Base-by-base conservation (phyloP, 2,888 invertebrate species). In the Tenthredo mesomela region DNA sequence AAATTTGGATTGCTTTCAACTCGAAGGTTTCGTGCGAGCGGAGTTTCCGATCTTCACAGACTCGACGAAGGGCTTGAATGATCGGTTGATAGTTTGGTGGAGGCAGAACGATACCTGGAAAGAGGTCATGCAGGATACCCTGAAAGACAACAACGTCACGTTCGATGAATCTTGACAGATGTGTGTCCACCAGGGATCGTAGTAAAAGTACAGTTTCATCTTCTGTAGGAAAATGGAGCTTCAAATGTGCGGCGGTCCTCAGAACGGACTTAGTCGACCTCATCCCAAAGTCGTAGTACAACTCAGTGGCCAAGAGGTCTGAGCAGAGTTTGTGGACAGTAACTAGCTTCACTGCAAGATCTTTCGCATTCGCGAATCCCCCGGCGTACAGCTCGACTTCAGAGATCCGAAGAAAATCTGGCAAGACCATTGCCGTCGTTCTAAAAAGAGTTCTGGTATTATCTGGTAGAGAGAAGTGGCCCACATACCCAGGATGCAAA, bases 381-480 rank as follows among this genome's bases (percentile, higher is more conserved):
- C 93, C 94, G 0, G 95, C 95, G 88, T 94, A 95, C 15, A 96
- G 92, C 18, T 94, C 94, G 85, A 95, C 93, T 91, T 95, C 95
- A 40, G 94, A 94, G 88, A 96, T 95, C 93, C 94, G 94, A 33
- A 94, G 93, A 78, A 94, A 93, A 90, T 96, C 95, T 0, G 95
- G 95, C 25, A 94, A 93, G 93, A 95, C 94, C 94, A 95, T 95
- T 21, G 95, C 94, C 18, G 95, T 94, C 0, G 95, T 94, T 65
- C 96, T 93, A 91, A 96, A 96, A 47, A 95, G 91, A 6, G 94
- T 88, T 89, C 93, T 95, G 43, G 95, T 93, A 89, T 95, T 95
- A 89, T 95, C 95, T 0, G 95, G 95, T 65, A 95, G 89, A 86
- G 94, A 93, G 1, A 94, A 93, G 70, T 94, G 89, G n/a, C 94